These are phyloP conservation scores for Beris morrisii DNA, from an alignment of 2,888 invertebrate species.

Conservation along the genomic window DNA sequence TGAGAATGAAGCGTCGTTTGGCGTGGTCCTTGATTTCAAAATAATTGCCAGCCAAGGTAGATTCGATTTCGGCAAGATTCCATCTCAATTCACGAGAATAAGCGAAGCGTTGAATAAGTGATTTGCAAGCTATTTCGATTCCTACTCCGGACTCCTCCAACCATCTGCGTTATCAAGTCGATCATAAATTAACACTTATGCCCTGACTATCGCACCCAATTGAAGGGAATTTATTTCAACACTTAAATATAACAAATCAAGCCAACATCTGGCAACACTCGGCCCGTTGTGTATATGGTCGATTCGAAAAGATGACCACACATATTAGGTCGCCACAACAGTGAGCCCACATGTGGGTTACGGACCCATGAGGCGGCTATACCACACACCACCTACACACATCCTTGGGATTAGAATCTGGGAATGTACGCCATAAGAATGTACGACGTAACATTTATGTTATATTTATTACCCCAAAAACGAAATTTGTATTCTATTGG, in stretches of 20 bases:
- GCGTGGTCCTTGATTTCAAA: too few relatives aligned
- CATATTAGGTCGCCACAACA: constrained; percentile 29
- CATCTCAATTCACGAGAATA: too few relatives aligned
- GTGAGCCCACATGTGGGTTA: constrained; percentile 1
- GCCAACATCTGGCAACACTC: constrained; percentile 20
- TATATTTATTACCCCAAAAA: constrained; percentile 18
- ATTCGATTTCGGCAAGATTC: too few relatives aligned
- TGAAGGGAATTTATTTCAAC: constrained; percentile 21
- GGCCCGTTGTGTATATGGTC: constrained; percentile 1
- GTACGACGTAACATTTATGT: constrained; percentile 14
- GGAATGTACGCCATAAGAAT: not conserved
- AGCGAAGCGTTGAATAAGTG: too few relatives aligned
- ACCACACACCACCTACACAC: constrained; percentile 9
- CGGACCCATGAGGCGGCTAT: constrained; percentile 8
- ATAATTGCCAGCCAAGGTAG: too few relatives aligned
- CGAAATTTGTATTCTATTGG: constrained; percentile 40
- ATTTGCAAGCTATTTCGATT: too few relatives aligned
- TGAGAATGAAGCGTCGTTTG: too few relatives aligned
- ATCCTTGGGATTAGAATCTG: constrained; percentile 13
- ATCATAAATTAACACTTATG: not conserved
- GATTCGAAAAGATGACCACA: constrained; percentile 18
- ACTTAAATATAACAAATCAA: constrained; percentile 24
- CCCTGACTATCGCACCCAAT: constrained; percentile 1
- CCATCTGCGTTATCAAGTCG: too few relatives aligned
- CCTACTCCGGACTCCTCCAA: too few relatives aligned